Base-by-base conservation (phyloP, 2,797 vertebrate genomes). In the Danio tinwini region DNA sequence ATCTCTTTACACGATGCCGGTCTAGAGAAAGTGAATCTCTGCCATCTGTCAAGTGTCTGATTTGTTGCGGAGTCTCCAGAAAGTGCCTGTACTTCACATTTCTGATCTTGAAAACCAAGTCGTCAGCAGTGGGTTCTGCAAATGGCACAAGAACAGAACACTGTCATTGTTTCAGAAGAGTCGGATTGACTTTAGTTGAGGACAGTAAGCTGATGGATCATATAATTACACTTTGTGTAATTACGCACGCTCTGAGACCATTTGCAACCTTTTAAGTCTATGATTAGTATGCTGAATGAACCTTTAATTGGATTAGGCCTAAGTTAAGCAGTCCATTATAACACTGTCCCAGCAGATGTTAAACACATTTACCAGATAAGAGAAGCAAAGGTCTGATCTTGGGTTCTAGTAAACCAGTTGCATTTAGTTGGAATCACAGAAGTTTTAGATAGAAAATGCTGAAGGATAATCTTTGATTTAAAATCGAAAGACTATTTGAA, bases 1-100 rank as follows among this genome's bases (percentile, higher is more conserved):
- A 97, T 91, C 97, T 94, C 90, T 95, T 98, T 9, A 90, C 91
- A 86, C 95, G 91, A 69, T 92, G 92, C 44, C 90, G 90, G 52
- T 91, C 86, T 91, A 91, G 87, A 86, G 94, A 84, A 62, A 93
- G 92, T 86, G 93, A 91, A 11, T 84, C 64, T 86, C 88, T 92
- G 84, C 94, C 90, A 74, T 87, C 84, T 58, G 84, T 45, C n/a
- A 91, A 90, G 53, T 91, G 87, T 89, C 91, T 93, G 82, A 92
- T 90, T 5, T 89, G 83, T 81, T 92, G 91, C 78, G 93, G 85
- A 7, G 88, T 84, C 75, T 91, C 86, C 86, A 93, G 93, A 90
- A 93, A 89, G 76, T 94, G 94, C 80, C 91, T 88, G 88, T 93
- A 87, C 85, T 90, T 92, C 69, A 92, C 90, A 82, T 93, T 91